These are phyloP conservation scores for Calephelis nemesis DNA, from an alignment of 1,140 invertebrate genomes.

Conservation along the genomic window DNA sequence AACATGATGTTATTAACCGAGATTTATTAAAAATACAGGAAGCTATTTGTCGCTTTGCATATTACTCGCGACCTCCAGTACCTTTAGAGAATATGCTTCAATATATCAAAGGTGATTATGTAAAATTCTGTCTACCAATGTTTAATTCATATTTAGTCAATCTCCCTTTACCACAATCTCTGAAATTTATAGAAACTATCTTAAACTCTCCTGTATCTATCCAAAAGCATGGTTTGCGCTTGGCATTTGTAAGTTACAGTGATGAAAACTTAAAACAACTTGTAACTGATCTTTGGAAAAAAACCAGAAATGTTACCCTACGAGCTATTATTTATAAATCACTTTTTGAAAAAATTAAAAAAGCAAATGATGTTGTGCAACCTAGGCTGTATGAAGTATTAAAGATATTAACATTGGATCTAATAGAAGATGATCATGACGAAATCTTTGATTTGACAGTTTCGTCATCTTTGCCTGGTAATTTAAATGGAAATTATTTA, in stretches of 20 bases:
- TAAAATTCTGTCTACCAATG: slow-evolving; percentile 47
- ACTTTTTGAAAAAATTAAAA: slow-evolving; percentile 40
- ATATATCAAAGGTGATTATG: slow-evolving; percentile 59
- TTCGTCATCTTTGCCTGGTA: slow-evolving; percentile 29
- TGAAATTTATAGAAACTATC: slow-evolving; percentile 45
- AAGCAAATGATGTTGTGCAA: slow-evolving; percentile 26
- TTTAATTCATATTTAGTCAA: slow-evolving; percentile 49
- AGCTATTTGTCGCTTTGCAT: slow-evolving; percentile 46
- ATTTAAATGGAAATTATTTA: slow-evolving; percentile 35
- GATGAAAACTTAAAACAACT: slow-evolving; percentile 42
- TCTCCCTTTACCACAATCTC: slow-evolving; percentile 35
- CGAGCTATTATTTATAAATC: slow-evolving; percentile 45
- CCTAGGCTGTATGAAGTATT: slow-evolving; percentile 40
- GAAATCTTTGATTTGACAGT: slow-evolving; percentile 38
- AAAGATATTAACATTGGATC: slow-evolving; percentile 39
- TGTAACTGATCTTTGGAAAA: slow-evolving; percentile 44
- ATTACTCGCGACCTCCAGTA: slow-evolving; percentile 51
- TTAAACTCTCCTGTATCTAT: slow-evolving; percentile 50
- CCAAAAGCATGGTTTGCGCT: slow-evolving; percentile 56
- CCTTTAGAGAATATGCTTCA: slow-evolving; percentile 38
- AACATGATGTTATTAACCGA: slow-evolving; percentile 35
- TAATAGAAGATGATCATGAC: slow-evolving; percentile 46
- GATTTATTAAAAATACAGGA: slow-evolving; percentile 43
- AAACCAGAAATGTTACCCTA: slow-evolving; percentile 52
- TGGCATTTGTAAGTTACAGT: slow-evolving; percentile 49